Evolutionary conservation across 1,140 invertebrate species (phyloP), one percentile per base, ranked within the genome.

Genomic region (Polyergus mexicanus): DNA sequence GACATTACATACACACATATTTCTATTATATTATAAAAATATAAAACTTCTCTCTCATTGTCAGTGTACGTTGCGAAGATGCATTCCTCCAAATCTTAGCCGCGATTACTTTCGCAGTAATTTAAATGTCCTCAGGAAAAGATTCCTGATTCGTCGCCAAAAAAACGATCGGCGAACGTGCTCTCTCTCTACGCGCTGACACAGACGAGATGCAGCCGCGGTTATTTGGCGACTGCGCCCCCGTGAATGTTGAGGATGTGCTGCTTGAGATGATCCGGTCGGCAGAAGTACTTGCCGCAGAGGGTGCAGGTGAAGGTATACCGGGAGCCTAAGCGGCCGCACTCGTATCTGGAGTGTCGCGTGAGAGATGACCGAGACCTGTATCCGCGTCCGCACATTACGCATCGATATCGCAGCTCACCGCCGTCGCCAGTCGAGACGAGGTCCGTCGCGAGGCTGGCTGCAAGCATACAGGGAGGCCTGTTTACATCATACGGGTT

Each of bases 311-410:
- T 94, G 91, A 95, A 95, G 88, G 95, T 95, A 91, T 95, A 95
- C 38, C 95, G 90, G 56, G 94, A 95, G 10, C 95, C 95, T 35
- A 95, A 92, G 41, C 94, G 92, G 47, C 94, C 94, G 89, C 95
- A 95, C 83, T 95, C 95, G 90, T 95, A 95, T 69, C 95, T 94
- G 76, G 95, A 95, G 92, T 95, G 95, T 77, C 95, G 88, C 16
- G 94, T 95, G 41, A 95, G 92, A 28, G 94, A 95, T 3, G 94
- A 95, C 11, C 94, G 92, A 25, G 94, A 94, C 76, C 95, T 92
- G 91, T 95, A 95, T 76, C 93, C 93, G 62, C 95, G 94, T 87
- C 95, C 95, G 84, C 96, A 96, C 93, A 95, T 95, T 81, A 95
- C 94, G 91, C 96, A 96, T 56, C 92, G 93, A 93, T 93, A 95